Percentiles rank a stretch among this genome's conserved stretches.
phyloP scores from a whole-genome alignment of 2,113 vertebrate species.

The Calonectris borealis region DNA sequence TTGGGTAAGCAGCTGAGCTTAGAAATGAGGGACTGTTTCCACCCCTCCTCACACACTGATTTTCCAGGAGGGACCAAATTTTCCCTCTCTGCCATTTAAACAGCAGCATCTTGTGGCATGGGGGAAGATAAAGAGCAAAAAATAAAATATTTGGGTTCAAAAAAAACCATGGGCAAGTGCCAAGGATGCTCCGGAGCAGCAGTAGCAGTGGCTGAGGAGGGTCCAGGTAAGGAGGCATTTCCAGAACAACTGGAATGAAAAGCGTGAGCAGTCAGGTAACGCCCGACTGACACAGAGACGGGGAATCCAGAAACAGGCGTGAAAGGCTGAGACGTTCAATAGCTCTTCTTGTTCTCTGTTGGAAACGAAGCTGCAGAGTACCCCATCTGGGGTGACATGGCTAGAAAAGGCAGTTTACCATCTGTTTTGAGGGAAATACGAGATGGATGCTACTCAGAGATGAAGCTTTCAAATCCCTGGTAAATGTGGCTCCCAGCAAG shows the following conservation, averaged over 20 bases:
- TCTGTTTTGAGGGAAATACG: neutral
- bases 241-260: neutral
- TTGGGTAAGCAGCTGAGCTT: neutral
- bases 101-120: neutral
- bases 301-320: neutral
- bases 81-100: neutral
- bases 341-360: neutral
- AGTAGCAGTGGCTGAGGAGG: neutral
- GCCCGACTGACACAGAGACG: fast-evolving
- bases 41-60: neutral
- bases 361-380: neutral
- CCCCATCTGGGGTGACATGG: neutral
- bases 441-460: neutral
- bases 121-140: neutral
- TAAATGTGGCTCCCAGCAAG: neutral
- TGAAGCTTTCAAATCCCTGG: neutral
- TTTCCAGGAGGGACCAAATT: neutral
- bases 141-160: neutral
- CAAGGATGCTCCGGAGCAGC: neutral
- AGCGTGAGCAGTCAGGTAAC: fast-evolving
- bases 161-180: neutral
- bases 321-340: neutral
- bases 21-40: neutral
- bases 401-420: neutral
- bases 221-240: neutral